A percentile compares a stretch with the other conserved stretches of the same genome.
These are phyloP conservation scores for Anser cygnoides DNA, from an alignment of 2,113 vertebrate genomes.

Conservation along the genomic window DNA sequence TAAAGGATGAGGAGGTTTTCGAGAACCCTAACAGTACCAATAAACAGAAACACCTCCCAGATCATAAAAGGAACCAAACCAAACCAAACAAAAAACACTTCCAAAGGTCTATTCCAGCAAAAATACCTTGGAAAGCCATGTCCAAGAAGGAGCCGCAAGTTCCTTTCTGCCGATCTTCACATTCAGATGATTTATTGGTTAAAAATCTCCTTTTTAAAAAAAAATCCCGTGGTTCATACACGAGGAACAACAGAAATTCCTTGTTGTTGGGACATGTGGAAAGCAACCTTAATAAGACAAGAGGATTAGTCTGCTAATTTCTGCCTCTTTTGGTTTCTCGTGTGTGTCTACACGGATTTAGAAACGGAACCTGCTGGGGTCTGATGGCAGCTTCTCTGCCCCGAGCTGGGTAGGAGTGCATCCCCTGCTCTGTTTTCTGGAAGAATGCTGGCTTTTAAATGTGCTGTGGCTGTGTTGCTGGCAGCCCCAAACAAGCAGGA, in stretches of 20 bases:
- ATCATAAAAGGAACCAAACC: not conserved
- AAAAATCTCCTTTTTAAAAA: not conserved
- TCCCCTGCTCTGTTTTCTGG: not conserved
- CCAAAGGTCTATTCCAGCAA: not conserved
- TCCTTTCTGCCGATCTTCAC: not conserved
- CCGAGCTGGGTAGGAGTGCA: rapidly evolving
- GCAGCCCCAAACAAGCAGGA: too few relatives aligned
- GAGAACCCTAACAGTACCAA: not conserved
- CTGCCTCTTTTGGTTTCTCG: not conserved
- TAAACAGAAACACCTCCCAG: not conserved
- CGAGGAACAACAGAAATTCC: not conserved
- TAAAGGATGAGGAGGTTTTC: not conserved
- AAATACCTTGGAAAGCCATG: not conserved
- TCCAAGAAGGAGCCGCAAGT: not conserved
- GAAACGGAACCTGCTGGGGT: not conserved
- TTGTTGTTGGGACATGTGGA: not conserved
- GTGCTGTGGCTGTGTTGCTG: rapidly evolving
- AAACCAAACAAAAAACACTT: not conserved
- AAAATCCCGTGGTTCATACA: not conserved
- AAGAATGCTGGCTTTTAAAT: too few relatives aligned
- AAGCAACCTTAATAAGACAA: not conserved
- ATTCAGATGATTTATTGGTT: not conserved
- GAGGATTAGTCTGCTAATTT: not conserved
- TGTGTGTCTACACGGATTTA: not conserved
- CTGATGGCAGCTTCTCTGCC: not conserved